phyloP scores from a whole-genome alignment of 2,113 vertebrate genomes.

The Recurvirostra avosetta region DNA sequence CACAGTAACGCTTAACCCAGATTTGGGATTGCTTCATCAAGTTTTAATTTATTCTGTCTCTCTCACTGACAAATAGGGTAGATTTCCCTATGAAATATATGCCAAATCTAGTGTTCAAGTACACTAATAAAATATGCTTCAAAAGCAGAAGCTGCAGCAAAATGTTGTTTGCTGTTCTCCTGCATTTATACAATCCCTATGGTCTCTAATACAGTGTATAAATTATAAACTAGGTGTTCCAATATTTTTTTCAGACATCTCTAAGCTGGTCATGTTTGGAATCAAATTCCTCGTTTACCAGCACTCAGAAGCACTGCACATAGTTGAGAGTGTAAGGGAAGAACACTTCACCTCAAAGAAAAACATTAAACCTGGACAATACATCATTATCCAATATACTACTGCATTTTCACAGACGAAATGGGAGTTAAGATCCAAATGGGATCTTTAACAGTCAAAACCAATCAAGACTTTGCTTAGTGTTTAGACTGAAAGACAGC shows the following conservation, averaged over 20 bases:
- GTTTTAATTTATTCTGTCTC: not conserved
- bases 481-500: not conserved
- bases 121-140: not conserved
- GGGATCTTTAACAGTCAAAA: not conserved
- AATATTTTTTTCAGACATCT: not conserved
- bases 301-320: not conserved
- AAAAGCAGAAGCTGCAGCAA: not conserved
- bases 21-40: slow-evolving; percentile 16
- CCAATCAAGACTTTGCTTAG: not conserved
- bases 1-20: not conserved
- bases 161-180: not conserved
- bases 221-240: not conserved
- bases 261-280: not conserved
- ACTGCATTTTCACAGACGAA: not conserved
- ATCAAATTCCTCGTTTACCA: not conserved
- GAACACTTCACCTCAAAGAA: not conserved
- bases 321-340: not conserved
- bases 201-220: not conserved
- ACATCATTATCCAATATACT: not conserved
- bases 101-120: not conserved
- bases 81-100: not conserved
- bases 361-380: not conserved
- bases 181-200: not conserved
- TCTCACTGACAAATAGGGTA: not conserved
- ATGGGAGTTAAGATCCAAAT: not conserved